A percentile compares a stretch with the other conserved stretches of the same genome.
phyloP scores from a whole-genome alignment of 1,140 invertebrate genomes.

The Pseudomyrmex dendroicus region DNA sequence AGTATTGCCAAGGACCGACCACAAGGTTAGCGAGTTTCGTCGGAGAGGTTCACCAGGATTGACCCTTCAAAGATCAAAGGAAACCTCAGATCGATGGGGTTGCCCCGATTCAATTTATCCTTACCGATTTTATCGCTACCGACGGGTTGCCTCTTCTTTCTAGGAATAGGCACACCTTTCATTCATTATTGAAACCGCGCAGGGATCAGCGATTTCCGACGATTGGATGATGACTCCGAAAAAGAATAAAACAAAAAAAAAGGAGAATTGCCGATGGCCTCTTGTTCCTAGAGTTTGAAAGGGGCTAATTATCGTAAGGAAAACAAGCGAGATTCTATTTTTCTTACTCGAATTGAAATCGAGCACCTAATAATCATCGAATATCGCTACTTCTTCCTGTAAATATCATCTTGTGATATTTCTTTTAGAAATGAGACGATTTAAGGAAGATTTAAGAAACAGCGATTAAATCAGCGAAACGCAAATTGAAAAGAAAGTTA shows the following conservation, averaged over 20 bases:
- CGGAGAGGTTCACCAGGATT: constrained; percentile 57
- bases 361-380: background rate
- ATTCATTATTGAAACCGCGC: constrained; percentile 66
- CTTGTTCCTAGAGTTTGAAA: background rate
- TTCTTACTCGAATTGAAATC: background rate
- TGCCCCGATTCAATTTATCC: constrained; percentile 79
- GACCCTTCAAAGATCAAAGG: constrained; percentile 80
- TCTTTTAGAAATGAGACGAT: background rate
- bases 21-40: constrained; percentile 62
- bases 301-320: constrained; percentile 13
- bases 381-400: background rate
- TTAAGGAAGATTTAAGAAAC: background rate
- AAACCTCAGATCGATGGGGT: constrained; percentile 75
- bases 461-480: constrained; percentile 24
- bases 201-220: constrained; percentile 48
- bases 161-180: constrained; percentile 68
- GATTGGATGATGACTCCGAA: constrained; percentile 37
- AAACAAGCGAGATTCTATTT: constrained; percentile 39
- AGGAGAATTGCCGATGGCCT: constrained; percentile 21
- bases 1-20: constrained; percentile 69
- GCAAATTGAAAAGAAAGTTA: constrained; percentile 43
- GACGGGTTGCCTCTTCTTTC: constrained; percentile 49
- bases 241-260: background rate
- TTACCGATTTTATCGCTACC: constrained; percentile 69
- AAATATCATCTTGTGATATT: background rate